Percentiles rank a stretch among this genome's conserved stretches.
Evolutionary conservation across 2,797 vertebrate species (phyloP).

Genomic region (Diceros bicornis): DNA sequence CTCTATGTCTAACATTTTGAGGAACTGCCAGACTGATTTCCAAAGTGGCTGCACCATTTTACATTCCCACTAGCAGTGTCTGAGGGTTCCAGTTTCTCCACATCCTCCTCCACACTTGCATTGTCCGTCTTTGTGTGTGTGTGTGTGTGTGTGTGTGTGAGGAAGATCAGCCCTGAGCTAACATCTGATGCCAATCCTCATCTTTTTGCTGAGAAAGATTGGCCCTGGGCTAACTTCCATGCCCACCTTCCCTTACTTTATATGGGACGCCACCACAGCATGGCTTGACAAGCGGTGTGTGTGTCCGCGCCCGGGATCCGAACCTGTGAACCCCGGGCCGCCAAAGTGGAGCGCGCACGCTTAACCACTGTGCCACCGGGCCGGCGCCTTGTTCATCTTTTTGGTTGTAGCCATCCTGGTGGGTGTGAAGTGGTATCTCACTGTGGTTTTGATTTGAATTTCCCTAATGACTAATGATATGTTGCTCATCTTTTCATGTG

Average conservation of each 20-base stretch:
- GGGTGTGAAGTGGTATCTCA: background rate
- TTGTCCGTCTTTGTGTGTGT: background rate
- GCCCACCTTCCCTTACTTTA: too few relatives aligned
- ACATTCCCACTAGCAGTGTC: background rate
- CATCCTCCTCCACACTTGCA: background rate
- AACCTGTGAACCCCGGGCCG: too few relatives aligned
- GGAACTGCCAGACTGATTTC: constrained; percentile 5
- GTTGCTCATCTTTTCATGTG: background rate
- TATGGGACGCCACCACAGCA: too few relatives aligned
- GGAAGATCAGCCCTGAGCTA: too few relatives aligned
- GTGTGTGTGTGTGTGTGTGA: too few relatives aligned
- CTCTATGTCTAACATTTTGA: background rate
- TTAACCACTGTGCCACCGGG: too few relatives aligned
- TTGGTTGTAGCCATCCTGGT: background rate
- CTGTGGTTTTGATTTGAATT: constrained; percentile 18
- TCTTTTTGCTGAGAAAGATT: too few relatives aligned
- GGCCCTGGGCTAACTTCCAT: too few relatives aligned
- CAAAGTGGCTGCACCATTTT: background rate
- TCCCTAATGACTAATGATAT: background rate
- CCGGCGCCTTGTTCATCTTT: background rate
- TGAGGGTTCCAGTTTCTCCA: background rate
- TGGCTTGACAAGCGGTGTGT: too few relatives aligned
- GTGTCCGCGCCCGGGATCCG: too few relatives aligned
- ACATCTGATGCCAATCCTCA: too few relatives aligned
- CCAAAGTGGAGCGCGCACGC: too few relatives aligned